Evolutionary conservation across 2,113 vertebrate genomes (phyloP).

Genomic region (Holacanthus passer): DNA sequence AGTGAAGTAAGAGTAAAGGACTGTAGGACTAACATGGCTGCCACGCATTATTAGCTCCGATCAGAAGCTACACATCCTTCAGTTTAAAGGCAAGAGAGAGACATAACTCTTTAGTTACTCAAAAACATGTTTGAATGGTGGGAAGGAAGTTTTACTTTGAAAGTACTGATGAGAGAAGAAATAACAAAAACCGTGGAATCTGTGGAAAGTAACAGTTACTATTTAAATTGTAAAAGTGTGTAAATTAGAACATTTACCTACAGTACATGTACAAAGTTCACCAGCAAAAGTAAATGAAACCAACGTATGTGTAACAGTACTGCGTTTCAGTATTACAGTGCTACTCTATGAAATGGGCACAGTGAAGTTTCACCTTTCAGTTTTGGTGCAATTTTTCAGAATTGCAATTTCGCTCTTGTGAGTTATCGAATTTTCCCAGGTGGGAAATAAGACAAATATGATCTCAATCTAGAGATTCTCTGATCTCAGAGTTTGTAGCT

Average conservation of each 20-base stretch:
- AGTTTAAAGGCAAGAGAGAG: background rate
- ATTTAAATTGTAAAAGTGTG: background rate
- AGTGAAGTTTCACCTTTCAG: background rate
- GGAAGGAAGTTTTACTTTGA: background rate
- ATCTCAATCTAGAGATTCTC: background rate
- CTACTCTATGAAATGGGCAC: too few species aligned
- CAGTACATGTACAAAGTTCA: background rate
- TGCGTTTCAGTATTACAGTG: background rate
- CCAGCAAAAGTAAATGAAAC: background rate
- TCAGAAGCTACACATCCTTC: background rate
- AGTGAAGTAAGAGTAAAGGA: background rate
- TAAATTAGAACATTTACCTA: background rate
- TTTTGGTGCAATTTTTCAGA: too few species aligned
- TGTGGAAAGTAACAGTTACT: accelerated
- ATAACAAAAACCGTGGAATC: too few species aligned
- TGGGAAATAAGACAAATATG: background rate
- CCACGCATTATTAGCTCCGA: background rate
- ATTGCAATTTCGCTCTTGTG: background rate
- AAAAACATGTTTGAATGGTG: slow-evolving; percentile 1
- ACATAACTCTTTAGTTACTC: background rate
- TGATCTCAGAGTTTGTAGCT: background rate
- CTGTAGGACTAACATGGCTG: background rate
- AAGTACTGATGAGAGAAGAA: too few species aligned
- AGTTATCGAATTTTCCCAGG: background rate
- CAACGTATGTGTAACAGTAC: background rate